A percentile compares a stretch with the other conserved stretches of the same genome.
These are phyloP conservation scores for Pseudomyrmex concolor DNA, from an alignment of 1,140 invertebrate species.

Conservation along the genomic window DNA sequence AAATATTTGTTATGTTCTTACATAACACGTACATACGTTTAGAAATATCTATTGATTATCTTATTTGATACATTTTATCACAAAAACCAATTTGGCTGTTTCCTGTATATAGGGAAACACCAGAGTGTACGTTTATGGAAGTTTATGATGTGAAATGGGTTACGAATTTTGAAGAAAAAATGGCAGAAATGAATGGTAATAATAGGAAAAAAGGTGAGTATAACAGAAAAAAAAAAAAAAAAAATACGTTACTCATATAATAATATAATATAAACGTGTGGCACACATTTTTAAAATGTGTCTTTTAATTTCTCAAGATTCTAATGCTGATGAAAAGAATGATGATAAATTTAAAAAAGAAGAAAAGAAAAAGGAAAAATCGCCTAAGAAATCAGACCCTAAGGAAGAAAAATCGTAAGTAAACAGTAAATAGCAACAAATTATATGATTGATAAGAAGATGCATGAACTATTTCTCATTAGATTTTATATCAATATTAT, in stretches of 20 bases:
- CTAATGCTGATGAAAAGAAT: constrained; percentile 71
- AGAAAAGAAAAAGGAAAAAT: constrained; percentile 70
- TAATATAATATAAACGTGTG: constrained; percentile 14
- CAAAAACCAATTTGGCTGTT: constrained; percentile 79
- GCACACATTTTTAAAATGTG: constrained; percentile 19
- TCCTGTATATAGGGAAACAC: constrained; percentile 83
- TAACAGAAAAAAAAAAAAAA: neutral
- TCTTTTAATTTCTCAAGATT: constrained; percentile 67
- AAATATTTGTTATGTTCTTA: neutral
- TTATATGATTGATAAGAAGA: neutral
- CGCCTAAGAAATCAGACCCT: constrained; percentile 75
- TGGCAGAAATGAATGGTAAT: constrained; percentile 78
- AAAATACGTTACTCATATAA: neutral
- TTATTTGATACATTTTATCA: constrained; percentile 34
- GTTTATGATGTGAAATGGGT: constrained; percentile 85
- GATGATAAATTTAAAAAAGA: constrained; percentile 72
- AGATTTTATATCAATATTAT: neutral
- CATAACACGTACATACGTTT: too few relatives aligned
- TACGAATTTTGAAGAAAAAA: constrained; percentile 84
- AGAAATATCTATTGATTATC: neutral
- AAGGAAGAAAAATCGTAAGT: constrained; percentile 84
- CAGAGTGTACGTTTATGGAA: constrained; percentile 85
- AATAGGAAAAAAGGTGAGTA: constrained; percentile 82
- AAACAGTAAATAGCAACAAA: neutral
- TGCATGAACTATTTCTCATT: neutral